A percentile compares a stretch with the other conserved stretches of the same genome.
Evolutionary conservation across 2,113 vertebrate genomes (phyloP).

Genomic region (Tupaia chinensis): DNA sequence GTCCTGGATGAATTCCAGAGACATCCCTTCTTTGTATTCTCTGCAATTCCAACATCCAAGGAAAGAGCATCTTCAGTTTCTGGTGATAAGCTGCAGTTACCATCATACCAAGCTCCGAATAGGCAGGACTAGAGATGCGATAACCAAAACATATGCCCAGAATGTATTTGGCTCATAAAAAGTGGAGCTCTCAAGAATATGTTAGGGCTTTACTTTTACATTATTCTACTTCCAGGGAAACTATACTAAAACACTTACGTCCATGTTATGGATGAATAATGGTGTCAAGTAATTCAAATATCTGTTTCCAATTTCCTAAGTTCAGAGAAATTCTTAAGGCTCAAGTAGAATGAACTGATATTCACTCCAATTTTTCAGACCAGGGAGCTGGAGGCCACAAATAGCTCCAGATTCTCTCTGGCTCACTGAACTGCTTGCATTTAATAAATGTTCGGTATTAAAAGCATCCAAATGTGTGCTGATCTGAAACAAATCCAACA

Average conservation of each 20-base stretch:
- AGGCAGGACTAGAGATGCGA: constrained; percentile 30
- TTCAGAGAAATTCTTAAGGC: constrained; percentile 66
- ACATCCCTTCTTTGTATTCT: constrained; percentile 33
- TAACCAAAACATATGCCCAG: background rate
- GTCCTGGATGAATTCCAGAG: constrained; percentile 53
- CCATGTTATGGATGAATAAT: constrained; percentile 43
- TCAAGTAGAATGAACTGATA: constrained; percentile 62
- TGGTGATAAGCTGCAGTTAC: background rate
- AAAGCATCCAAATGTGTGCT: constrained; percentile 70
- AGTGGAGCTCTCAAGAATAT: background rate
- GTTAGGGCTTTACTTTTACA: constrained; percentile 33
- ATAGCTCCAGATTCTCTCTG: constrained; percentile 67
- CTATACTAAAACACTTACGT: constrained; percentile 19
- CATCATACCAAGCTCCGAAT: constrained; percentile 18
- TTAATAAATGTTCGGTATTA: constrained; percentile 76
- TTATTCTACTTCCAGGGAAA: constrained; percentile 36
- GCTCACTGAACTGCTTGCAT: constrained; percentile 56
- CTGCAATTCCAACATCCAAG: constrained; percentile 6
- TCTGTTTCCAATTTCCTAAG: constrained; percentile 74
- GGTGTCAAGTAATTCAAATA: constrained; percentile 58
- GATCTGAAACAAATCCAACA: constrained; percentile 63
- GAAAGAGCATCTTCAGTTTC: constrained; percentile 24
- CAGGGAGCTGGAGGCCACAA: constrained; percentile 59
- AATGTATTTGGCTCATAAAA: constrained; percentile 48
- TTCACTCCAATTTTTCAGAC: constrained; percentile 77